Percentiles rank a stretch among this genome's conserved stretches.
Conservation (phyloP, 2,113 vertebrate genomes). For the Orycteropus afer region DNA sequence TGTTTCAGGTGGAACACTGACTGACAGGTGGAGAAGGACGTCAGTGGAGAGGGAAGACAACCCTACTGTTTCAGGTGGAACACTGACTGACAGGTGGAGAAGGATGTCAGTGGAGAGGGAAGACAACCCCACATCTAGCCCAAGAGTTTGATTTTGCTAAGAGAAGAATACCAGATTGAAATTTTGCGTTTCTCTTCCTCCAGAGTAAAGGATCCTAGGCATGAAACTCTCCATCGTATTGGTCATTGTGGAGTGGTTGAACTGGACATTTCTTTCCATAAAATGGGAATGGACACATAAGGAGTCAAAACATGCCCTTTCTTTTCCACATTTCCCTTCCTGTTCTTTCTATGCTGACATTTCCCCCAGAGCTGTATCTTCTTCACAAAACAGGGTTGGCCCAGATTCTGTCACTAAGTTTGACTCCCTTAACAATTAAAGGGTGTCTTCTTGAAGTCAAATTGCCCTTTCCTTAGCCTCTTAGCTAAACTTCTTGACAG, state of each 20-base stretch:
- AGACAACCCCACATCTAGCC: not conserved
- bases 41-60: no score
- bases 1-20: not conserved
- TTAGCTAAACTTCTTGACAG: not conserved
- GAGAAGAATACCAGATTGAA: not conserved
- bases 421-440: no score
- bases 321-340: not conserved
- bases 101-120: not conserved
- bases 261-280: not conserved
- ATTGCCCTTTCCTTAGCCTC: not conserved
- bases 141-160: not conserved
- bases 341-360: not conserved
- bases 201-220: not conserved
- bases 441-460: not conserved
- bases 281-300: not conserved
- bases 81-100: not conserved
- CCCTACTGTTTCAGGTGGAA: not conserved
- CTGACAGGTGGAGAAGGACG: not conserved
- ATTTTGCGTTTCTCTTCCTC: not conserved
- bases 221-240: fast-evolving
- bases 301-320: no score
- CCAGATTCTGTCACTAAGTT: not conserved
- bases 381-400: not conserved
- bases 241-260: not conserved
- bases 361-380: not conserved